A percentile compares a stretch with the other conserved stretches of the same genome.
Evolutionary conservation across 64 coral and sea anemone genomes (phyloP).

Genomic region (Montipora foliosa): DNA sequence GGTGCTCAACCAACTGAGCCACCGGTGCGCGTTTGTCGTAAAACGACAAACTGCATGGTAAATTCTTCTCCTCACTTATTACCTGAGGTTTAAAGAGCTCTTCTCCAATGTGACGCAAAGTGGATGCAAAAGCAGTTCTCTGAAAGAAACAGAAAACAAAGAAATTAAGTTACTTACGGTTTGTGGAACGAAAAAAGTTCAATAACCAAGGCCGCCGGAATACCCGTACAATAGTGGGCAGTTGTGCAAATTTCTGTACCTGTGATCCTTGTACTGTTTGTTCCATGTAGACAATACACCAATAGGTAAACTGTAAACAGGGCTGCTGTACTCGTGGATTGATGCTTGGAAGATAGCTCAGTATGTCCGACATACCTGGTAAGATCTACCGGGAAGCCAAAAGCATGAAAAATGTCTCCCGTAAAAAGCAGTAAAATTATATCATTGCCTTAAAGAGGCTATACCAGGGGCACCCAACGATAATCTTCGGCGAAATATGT

Average conservation of each 20-base stretch:
- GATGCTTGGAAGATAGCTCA: slow-evolving; percentile 74
- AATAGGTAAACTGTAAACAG: slow-evolving; percentile 95
- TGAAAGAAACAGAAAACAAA: slow-evolving; percentile 15
- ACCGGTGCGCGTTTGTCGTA: too few relatives aligned
- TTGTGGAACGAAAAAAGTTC: too few relatives aligned
- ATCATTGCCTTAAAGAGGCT: too few relatives aligned
- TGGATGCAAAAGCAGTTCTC: slow-evolving; percentile 90
- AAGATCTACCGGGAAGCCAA: slow-evolving; percentile 71
- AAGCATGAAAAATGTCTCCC: neutral
- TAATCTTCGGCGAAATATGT: too few relatives aligned
- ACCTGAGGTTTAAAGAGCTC: slow-evolving; percentile 96
- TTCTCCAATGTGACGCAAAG: slow-evolving; percentile 95
- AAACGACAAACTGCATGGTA: too few relatives aligned
- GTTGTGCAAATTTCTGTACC: slow-evolving; percentile 33
- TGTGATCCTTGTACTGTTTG: slow-evolving; percentile 87
- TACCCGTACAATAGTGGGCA: too few relatives aligned
- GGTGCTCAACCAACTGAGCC: too few relatives aligned
- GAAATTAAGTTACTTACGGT: neutral
- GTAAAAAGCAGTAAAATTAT: too few relatives aligned
- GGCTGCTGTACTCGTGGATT: slow-evolving; percentile 88
- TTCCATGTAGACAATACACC: slow-evolving; percentile 91
- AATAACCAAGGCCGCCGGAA: too few relatives aligned
- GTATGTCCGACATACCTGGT: slow-evolving; percentile 85
- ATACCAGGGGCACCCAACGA: too few relatives aligned
- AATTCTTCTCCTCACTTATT: neutral